These are phyloP conservation scores for Triops cancriformis DNA, from an alignment of 1,140 invertebrate genomes.

Conservation along the genomic window DNA sequence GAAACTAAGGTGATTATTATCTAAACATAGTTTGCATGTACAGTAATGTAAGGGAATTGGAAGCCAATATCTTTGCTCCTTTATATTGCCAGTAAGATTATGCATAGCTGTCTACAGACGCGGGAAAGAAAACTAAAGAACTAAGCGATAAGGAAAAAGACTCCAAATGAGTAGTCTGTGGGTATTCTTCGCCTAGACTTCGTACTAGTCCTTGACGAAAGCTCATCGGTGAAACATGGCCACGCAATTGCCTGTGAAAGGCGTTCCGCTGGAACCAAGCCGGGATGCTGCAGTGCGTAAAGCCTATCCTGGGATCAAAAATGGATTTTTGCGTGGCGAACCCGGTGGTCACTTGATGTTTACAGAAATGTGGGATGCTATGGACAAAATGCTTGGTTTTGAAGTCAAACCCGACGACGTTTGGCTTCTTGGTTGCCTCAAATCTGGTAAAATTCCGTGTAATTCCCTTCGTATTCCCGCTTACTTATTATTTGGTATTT, in stretches of 20 bases:
- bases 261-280: not conserved
- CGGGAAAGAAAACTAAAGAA: too few species aligned
- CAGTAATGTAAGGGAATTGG: too few species aligned
- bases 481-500: not conserved
- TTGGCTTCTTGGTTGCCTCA: not conserved
- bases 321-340: conserved; percentile 22
- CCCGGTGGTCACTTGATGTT: not conserved
- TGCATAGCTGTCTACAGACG: too few species aligned
- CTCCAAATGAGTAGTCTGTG: too few species aligned
- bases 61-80: too few species aligned
- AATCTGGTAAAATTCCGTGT: not conserved
- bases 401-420: not conserved
- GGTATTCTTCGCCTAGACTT: not conserved
- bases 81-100: too few species aligned
- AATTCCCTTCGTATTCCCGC: not conserved
- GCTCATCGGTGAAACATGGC: not conserved
- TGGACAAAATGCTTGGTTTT: not conserved
- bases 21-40: too few species aligned
- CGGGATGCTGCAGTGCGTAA: not conserved
- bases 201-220: not conserved
- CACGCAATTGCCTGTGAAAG: not conserved
- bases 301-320: conserved; percentile 16
- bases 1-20: too few species aligned
- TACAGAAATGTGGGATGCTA: not conserved
- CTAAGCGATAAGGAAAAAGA: too few species aligned